phyloP scores from a whole-genome alignment of 1,140 invertebrate species.

The Drosophila obscura region DNA sequence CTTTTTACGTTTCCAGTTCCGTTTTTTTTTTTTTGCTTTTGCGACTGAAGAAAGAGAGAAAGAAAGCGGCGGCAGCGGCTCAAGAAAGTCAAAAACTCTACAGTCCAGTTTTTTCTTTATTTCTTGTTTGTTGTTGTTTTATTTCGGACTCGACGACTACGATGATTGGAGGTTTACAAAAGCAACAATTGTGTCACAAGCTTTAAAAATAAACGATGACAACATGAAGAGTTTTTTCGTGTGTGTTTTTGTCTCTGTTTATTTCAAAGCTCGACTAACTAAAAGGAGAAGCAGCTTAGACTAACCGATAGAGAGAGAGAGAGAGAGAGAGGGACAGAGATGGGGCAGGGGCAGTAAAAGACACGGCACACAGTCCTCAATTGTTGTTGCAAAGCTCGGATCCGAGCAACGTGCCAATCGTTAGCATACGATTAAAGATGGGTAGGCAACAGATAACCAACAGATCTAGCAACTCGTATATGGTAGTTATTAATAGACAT shows the following conservation, averaged over 20 bases:
- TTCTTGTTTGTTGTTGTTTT: slow-evolving; percentile 6
- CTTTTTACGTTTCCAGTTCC: neutral
- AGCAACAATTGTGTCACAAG: slow-evolving; percentile 81
- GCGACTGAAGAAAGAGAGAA: slow-evolving; percentile 6
- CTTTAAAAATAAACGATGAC: slow-evolving; percentile 80
- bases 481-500: slow-evolving; percentile 48
- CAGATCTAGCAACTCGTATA: neutral
- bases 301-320: too few species aligned
- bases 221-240: slow-evolving; percentile 50
- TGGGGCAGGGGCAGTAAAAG: slow-evolving; percentile 51
- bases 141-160: slow-evolving; percentile 15
- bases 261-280: slow-evolving; percentile 57
- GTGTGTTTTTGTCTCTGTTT: slow-evolving; percentile 1
- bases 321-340: too few species aligned
- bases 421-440: slow-evolving; percentile 78
- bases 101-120: slow-evolving; percentile 45
- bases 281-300: slow-evolving; percentile 43
- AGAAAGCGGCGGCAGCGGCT: slow-evolving; percentile 17
- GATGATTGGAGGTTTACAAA: slow-evolving; percentile 52
- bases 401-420: slow-evolving; percentile 64
- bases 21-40: too few species aligned
- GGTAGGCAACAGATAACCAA: slow-evolving; percentile 1
- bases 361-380: slow-evolving; percentile 46
- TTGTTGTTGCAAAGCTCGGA: slow-evolving; percentile 58
- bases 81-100: slow-evolving; percentile 23